Evolutionary conservation across 2,888 invertebrate genomes (phyloP), one percentile per base, ranked within the genome.

Genomic region (Cantharis rufa): DNA sequence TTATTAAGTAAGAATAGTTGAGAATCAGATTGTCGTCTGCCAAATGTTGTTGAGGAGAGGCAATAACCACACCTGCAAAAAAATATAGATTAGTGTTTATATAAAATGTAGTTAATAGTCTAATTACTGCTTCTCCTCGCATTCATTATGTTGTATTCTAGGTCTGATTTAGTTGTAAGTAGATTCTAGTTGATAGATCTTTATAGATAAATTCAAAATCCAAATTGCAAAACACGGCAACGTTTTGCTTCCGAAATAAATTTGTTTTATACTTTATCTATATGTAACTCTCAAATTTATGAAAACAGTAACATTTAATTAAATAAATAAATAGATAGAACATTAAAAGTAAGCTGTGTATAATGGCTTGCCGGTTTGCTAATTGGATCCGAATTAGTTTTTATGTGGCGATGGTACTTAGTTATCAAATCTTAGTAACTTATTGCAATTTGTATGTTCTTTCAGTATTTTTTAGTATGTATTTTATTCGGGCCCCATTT

Each of bases 261-360:
- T 85, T 86, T 86, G 82, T 86, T 86, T 86, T 86, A 84, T 87
- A 86, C 85, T 83, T 83, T 84, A 84, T 83, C 83, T 84, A 85
- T 86, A 84, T 86, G 86, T 86, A 66, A 84, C 83, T 84, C 84
- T 86, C 82, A 79, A 81, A 83, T 85, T 84, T 81, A 81, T 81
- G 80, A 79, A 79, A 75, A 84, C 83, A 84, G 81, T 86, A 86
- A 84, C 84, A 81, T 84, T 80, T 84, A 83, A 81, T 81, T 83
- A 84, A 82, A 82, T 85, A 86, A 83, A 82, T 85, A 86, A 83
- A 83, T 86, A 87, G 84, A 82, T 87, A 86, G 84, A 78, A 15
- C 84, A 83, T 83, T 86, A 84, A 86, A 86, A 84, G 83, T 87
- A 85, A 87, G 86, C 85, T 88, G 88, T 88, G 88, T 87, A 86